Evolutionary conservation across 2,797 vertebrate genomes (phyloP), one percentile per base, ranked within the genome.

Genomic region (Lerista edwardsae): DNA sequence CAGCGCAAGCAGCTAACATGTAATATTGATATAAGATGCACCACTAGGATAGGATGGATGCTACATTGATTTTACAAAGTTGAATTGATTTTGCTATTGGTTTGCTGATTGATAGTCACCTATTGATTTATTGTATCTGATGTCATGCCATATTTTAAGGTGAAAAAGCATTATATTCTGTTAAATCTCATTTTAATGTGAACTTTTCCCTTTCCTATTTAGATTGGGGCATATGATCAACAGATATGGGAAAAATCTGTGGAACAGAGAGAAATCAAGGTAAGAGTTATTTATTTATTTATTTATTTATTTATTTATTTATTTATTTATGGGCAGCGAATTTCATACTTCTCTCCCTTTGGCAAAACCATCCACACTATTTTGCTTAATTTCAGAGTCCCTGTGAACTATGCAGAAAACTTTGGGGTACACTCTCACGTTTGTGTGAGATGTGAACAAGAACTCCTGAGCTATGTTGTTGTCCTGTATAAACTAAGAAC

Each of bases 211-310:
- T 91, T 86, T 87, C 85, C 79, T 92, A 88, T 94, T 75, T 94
- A 99, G 98, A 99, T 99, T 88, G 98, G 98, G 81, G 98, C 98
- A 51, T 99, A 99, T 84, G 98, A 99, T 95, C 98, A 99, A 92
- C 98, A 99, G 96, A 99, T 99, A 97, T 99, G 98, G 98, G 98
- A 99, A 96, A 99, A 99, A 95, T 99, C 98, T 72, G 98, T 99
- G 95, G 98, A 99, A 91, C 98, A 99, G 95, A 96, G 98, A 97
- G 98, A 99, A 96, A 99, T 99, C 92, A 99, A 99, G 98, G 98
- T 99, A 95, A 94, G 11, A 75, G 59, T 82, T 27, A 0, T 10
- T 82, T 91, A 41, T 68, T 41, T 89, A 61, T 87, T 71, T n/a
- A n/a, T n/a, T 82, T 27, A 0, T 10, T 82, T 91, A 41, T 68